phyloP scores from a whole-genome alignment of 35 echinoderm and acorn worm genomes.

The Heliocidaris tuberculata region DNA sequence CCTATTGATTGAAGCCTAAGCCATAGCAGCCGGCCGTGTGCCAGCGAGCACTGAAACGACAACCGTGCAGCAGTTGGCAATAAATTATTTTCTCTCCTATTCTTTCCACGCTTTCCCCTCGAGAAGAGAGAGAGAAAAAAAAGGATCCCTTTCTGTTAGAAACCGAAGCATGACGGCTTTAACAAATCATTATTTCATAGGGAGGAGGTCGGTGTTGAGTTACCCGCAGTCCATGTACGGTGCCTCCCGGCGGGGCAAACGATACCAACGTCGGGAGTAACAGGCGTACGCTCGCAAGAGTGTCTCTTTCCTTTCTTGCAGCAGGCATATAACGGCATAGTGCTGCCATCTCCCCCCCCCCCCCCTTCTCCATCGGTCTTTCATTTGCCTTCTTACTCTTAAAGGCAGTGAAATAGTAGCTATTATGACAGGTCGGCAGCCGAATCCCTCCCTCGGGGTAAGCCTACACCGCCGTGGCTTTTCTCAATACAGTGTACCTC shows the following conservation, averaged over 20 bases:
- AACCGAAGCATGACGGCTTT: constrained; percentile 51
- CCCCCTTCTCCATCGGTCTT: not conserved
- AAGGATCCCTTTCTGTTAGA: constrained; percentile 20
- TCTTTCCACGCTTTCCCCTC: constrained; percentile 26
- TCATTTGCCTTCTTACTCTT: not conserved
- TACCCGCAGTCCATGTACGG: constrained; percentile 28
- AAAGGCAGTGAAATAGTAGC: constrained; percentile 22
- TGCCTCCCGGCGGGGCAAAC: constrained; percentile 43
- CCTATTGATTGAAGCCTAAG: constrained; percentile 42
- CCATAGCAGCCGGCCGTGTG: constrained; percentile 43
- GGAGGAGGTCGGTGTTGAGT: constrained; percentile 39
- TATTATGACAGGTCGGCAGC: constrained; percentile 26
- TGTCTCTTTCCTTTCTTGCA: constrained; percentile 33
- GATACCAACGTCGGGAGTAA: constrained; percentile 38
- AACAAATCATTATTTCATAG: constrained; percentile 54
- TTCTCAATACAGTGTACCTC: constrained; percentile 21
- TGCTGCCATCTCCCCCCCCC: not conserved
- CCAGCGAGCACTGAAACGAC: constrained; percentile 20
- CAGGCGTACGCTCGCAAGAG: constrained; percentile 32
- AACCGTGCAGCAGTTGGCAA: constrained; percentile 39
- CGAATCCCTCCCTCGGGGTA: not conserved
- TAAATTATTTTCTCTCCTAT: constrained; percentile 40
- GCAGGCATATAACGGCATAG: constrained; percentile 28
- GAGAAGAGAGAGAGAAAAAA: not conserved
- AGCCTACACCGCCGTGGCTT: constrained; percentile 4